phyloP scores from a whole-genome alignment of 2,113 vertebrate species.

The Pogonocichla stellata region DNA sequence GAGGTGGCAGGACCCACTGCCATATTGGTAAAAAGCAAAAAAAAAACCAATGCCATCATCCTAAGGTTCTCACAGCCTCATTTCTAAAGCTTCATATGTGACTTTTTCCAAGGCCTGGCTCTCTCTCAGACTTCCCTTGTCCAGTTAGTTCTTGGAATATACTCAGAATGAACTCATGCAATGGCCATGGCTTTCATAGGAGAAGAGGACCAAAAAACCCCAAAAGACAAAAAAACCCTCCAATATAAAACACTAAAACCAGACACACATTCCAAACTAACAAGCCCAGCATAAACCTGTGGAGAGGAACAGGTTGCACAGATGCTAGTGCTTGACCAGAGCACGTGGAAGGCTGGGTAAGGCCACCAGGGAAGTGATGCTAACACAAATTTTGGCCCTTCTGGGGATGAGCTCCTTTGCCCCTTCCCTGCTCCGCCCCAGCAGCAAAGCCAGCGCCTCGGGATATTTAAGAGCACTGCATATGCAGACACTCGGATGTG shows the following conservation, averaged over 20 bases:
- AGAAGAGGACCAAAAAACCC: background rate
- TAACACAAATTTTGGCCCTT: background rate
- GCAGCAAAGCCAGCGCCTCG: background rate
- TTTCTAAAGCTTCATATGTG: accelerated
- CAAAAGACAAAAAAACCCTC: background rate
- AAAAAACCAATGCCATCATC: background rate
- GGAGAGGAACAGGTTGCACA: background rate
- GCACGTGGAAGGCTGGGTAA: background rate
- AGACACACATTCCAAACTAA: background rate
- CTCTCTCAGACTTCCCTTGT: background rate
- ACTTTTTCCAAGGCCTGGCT: background rate
- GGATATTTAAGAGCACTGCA: slow-evolving; percentile 24
- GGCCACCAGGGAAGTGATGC: background rate
- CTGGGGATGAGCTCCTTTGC: background rate
- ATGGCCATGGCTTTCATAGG: background rate
- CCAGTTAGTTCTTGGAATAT: background rate
- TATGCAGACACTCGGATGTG: slow-evolving; percentile 36
- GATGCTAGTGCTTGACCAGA: background rate
- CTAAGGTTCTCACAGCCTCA: background rate
- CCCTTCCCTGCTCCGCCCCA: background rate
- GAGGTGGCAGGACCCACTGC: background rate
- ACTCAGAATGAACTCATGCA: background rate
- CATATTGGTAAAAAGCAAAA: background rate
- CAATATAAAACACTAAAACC: background rate
- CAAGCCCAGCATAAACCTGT: background rate